Conservation (phyloP, 2,797 vertebrate genomes). For the Esox lucius region DNA sequence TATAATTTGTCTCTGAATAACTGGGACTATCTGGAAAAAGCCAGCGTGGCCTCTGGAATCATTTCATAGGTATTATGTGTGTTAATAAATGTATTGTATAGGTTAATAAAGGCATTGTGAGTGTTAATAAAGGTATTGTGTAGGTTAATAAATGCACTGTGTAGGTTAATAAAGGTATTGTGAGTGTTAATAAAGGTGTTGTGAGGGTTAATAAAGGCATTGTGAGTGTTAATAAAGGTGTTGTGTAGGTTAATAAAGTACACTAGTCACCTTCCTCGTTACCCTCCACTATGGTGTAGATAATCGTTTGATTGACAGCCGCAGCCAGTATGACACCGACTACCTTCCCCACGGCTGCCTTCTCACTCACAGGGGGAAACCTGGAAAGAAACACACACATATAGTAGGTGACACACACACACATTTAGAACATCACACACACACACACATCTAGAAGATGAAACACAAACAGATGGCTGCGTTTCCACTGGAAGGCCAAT, state of each 20-base stretch:
- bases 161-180: neutral
- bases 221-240: too few relatives aligned
- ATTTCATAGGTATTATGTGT: neutral
- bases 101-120: too few relatives aligned
- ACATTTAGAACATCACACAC: neutral
- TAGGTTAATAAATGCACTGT: too few relatives aligned
- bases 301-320: conserved; percentile 89
- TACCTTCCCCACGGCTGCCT: conserved; percentile 76
- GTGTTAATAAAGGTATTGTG: too few relatives aligned
- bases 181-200: too few relatives aligned
- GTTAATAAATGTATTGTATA: too few relatives aligned
- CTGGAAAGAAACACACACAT: conserved; percentile 60
- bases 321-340: conserved; percentile 83
- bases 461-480: neutral
- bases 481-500: too few relatives aligned
- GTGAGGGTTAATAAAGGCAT: too few relatives aligned
- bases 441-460: neutral
- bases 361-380: conserved; percentile 86
- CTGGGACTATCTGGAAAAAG: neutral
- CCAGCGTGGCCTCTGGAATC: neutral
- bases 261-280: conserved; percentile 77
- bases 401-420: conserved; percentile 1
- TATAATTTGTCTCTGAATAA: neutral
- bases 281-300: conserved; percentile 88
- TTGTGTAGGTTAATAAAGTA: neutral